Percentiles rank a stretch among this genome's conserved stretches.
Evolutionary conservation across 2,797 vertebrate genomes (phyloP).

Genomic region (Cuniculus paca): DNA sequence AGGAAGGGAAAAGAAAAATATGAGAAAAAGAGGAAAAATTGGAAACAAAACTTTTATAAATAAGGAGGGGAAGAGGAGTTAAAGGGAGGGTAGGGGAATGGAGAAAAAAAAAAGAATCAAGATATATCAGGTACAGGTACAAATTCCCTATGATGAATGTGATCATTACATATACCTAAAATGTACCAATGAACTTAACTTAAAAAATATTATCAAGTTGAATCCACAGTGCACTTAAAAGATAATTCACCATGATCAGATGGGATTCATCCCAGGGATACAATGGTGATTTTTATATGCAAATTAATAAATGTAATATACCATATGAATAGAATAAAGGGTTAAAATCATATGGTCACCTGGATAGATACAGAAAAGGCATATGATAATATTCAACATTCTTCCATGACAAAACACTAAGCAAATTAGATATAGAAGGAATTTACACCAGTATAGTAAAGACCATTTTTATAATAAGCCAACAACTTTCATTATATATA

Average conservation of each 20-base stretch:
- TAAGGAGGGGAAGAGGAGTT: background rate
- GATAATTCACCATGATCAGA: background rate
- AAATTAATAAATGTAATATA: background rate
- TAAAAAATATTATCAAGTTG: background rate
- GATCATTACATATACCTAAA: too few relatives aligned
- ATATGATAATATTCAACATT: background rate
- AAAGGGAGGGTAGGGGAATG: background rate
- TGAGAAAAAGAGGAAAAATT: background rate
- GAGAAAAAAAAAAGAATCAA: background rate
- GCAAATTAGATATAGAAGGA: background rate
- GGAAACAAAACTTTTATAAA: background rate
- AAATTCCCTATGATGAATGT: too few relatives aligned
- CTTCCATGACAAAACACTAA: background rate
- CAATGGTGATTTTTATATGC: background rate
- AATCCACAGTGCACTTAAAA: background rate
- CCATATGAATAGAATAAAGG: background rate
- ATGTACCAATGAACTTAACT: too few relatives aligned
- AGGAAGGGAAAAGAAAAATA: background rate
- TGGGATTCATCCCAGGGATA: background rate
- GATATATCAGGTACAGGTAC: background rate
- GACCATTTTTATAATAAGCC: background rate
- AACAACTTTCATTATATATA: background rate
- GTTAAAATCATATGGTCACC: background rate
- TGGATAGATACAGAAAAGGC: background rate
- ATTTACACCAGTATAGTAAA: background rate